A percentile compares a stretch with the other conserved stretches of the same genome.
These are phyloP conservation scores for Cygnus olor DNA, from an alignment of 2,797 vertebrate genomes.

Conservation along the genomic window DNA sequence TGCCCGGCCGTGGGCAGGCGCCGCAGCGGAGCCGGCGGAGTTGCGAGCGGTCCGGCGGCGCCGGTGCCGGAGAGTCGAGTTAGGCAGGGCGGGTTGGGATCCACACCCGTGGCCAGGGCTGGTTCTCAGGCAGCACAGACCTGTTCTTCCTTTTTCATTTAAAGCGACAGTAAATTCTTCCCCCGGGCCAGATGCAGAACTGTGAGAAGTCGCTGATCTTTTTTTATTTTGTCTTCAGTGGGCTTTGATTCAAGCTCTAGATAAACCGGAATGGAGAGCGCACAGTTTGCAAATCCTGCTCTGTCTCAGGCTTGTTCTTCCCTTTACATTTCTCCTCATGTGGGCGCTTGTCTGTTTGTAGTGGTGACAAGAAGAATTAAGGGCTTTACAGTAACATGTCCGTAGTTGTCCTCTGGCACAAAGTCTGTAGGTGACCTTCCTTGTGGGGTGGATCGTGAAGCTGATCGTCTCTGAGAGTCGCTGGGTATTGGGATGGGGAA, in stretches of 20 bases:
- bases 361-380: not conserved
- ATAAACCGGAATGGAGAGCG: not conserved
- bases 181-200: not conserved
- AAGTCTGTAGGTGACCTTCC: not conserved
- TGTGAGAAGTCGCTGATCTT: not conserved
- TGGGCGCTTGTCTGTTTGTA: not conserved
- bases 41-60: not conserved
- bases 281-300: not conserved
- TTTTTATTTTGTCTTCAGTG: not conserved
- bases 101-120: not conserved
- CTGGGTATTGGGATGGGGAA: not conserved
- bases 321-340: fast-evolving
- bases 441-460: not conserved
- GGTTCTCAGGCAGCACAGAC: not conserved
- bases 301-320: too few species aligned
- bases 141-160: not conserved
- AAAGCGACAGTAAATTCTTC: not conserved
- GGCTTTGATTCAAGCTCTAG: not conserved
- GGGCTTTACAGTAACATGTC: not conserved
- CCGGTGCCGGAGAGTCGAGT: too few species aligned
- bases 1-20: too few species aligned
- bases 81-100: not conserved
- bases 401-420: not conserved
- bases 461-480: fast-evolving
- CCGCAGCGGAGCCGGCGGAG: too few species aligned